Evolutionary conservation across 2,888 invertebrate genomes (phyloP), one percentile per base, ranked within the genome.

Genomic region (Cephus spinipes): DNA sequence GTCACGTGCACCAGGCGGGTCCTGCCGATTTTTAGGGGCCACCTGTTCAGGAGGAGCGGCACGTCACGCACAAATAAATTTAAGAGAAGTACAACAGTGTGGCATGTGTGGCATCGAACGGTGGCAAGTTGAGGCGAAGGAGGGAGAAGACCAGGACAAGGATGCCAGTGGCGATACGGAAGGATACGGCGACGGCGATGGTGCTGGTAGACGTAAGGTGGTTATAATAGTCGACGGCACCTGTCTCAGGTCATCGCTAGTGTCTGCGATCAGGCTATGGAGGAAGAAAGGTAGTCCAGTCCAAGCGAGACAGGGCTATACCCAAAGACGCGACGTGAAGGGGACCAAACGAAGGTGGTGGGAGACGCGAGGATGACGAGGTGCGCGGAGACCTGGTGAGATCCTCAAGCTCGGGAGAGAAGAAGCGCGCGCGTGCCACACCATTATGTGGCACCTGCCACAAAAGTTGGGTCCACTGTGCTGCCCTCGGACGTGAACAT

Each of bases 381-480:
- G 75, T 23, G 75, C 12, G 75, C 34, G 74, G 40, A 36, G 68
- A 40, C 32, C 75, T 30, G 30, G 31, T 40, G 74, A 74, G 74
- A 35, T 33, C 12, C 35, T 31, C 11, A 68, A 71, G 12, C 71
- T 31, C 55, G 23, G 30, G 73, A 68, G 71, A 69, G 80, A 78
- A 79, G 78, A 79, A 79, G 85, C 84, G 78, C 69, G 87, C 84
- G 84, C 87, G 85, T 86, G 86, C 88, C 85, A 85, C 85, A 84
- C 85, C 83, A 83, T 85, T 85, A 84, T 80, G 81, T 82, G 83
- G 80, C 87, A 86, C 85, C 87, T 88, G 87, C 88, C 87, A 84
- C 84, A 81, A 86, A 87, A 85, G 81, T 76, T 84, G 82, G 83
- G 35, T 76, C 69, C 12, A 68, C 68, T 15, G 31, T 71, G 32